These are phyloP conservation scores for Python bivittatus DNA, from an alignment of 2,113 vertebrate species.

Conservation along the genomic window DNA sequence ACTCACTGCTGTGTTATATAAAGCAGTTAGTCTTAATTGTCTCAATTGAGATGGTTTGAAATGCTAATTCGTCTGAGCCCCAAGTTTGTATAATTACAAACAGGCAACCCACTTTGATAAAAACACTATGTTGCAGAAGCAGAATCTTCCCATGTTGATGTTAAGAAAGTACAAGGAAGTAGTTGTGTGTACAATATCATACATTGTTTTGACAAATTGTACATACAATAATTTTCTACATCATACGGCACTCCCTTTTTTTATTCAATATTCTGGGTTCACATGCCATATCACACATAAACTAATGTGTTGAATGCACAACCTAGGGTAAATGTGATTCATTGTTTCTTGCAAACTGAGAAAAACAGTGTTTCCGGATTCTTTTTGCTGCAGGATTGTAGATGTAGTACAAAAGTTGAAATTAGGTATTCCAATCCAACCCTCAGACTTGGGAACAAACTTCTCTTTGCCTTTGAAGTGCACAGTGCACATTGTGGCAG, in stretches of 20 bases:
- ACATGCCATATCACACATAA: not conserved
- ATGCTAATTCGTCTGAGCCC: not conserved
- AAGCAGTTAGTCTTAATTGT: not conserved
- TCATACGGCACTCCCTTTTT: not conserved
- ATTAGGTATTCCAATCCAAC: not conserved
- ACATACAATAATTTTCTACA: not conserved
- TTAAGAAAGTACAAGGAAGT: not conserved
- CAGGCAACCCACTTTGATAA: not conserved
- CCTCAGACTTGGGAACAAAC: not conserved
- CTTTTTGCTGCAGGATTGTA: not conserved
- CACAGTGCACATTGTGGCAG: not conserved
- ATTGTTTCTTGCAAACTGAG: not conserved
- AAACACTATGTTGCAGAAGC: not conserved
- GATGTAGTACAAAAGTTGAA: not conserved
- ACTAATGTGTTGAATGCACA: not conserved
- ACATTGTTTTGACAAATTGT: not conserved
- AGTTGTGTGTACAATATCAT: not conserved
- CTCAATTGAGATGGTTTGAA: too few relatives aligned
- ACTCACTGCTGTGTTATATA: not conserved
- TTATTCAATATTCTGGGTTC: not conserved
- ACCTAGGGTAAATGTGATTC: not conserved
- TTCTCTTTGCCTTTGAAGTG: constrained; percentile 2
- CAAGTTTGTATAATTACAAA: not conserved
- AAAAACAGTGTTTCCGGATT: not conserved
- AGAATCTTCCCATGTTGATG: not conserved